Conservation (phyloP, 2,797 vertebrate genomes). For the Urophycis tenuis region DNA sequence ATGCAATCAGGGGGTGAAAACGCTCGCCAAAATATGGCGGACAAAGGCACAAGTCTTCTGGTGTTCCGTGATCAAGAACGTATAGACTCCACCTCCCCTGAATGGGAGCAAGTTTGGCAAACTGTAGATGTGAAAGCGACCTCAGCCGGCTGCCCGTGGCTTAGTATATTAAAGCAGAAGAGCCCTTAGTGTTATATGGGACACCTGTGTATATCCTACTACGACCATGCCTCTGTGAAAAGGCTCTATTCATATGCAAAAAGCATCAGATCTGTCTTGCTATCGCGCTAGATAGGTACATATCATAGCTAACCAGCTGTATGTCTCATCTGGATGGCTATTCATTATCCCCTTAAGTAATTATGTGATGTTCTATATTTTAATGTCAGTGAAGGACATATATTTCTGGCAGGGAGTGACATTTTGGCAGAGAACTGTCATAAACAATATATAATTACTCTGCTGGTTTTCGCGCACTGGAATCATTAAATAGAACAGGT, state of each 20-base stretch:
- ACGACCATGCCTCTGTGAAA: neutral
- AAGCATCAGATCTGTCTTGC: neutral
- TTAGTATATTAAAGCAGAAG: neutral
- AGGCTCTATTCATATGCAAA: neutral
- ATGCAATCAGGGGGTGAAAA: too few species aligned
- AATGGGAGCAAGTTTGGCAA: too few species aligned
- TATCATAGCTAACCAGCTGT: neutral
- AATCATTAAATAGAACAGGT: conserved; percentile 2
- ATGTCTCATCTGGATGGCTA: neutral
- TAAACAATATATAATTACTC: neutral
- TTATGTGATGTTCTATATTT: neutral
- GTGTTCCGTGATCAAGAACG: too few species aligned
- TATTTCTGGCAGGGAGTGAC: neutral
- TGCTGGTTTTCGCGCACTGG: neutral
- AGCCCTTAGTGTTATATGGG: neutral
- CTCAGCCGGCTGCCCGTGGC: neutral
- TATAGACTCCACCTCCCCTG: too few species aligned
- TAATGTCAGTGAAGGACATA: neutral
- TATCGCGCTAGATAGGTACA: neutral
- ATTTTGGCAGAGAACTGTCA: neutral
- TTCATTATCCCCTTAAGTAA: neutral
- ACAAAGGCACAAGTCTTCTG: too few species aligned
- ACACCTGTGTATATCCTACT: neutral
- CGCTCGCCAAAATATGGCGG: too few species aligned
- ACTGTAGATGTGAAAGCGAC: too few species aligned